Conservation (phyloP, 1,140 invertebrate species). For the Rhynchophorus ferrugineus region DNA sequence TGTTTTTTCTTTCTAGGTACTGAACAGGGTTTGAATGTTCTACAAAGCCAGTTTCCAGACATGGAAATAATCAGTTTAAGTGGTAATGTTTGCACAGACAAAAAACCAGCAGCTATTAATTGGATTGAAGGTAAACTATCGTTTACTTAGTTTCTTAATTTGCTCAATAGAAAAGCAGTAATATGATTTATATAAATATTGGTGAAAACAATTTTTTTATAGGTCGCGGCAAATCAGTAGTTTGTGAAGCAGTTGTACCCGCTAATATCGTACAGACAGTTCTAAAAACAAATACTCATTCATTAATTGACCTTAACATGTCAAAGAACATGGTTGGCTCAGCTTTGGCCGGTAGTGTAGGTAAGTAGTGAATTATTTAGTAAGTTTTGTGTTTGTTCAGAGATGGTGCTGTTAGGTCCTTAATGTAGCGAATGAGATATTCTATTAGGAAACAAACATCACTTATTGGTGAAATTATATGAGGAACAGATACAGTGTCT, state of each 20-base stretch:
- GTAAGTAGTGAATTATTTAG: constrained; percentile 31
- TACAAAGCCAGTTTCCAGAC: constrained; percentile 69
- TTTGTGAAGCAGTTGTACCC: constrained; percentile 83
- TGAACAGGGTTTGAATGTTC: constrained; percentile 68
- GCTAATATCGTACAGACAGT: constrained; percentile 61
- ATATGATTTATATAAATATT: neutral
- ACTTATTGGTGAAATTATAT: too few species aligned
- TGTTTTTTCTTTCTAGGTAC: constrained; percentile 50
- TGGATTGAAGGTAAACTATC: constrained; percentile 91
- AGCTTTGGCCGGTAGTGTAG: constrained; percentile 86
- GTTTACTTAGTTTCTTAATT: too few species aligned
- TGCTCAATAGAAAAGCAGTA: too few species aligned
- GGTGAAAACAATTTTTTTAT: neutral
- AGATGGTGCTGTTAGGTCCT: too few species aligned
- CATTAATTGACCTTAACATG: constrained; percentile 82
- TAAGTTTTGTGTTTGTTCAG: too few species aligned
- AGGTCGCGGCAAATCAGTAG: constrained; percentile 83
- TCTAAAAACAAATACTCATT: constrained; percentile 80
- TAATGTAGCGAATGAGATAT: too few species aligned
- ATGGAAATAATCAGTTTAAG: constrained; percentile 91
- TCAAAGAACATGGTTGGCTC: constrained; percentile 93
- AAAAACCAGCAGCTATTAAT: constrained; percentile 93
- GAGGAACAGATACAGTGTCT: too few species aligned
- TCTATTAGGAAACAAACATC: too few species aligned
- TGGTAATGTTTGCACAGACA: constrained; percentile 96